These are phyloP conservation scores for Bufo gargarizans DNA, from an alignment of 2,113 vertebrate genomes.

Conservation along the genomic window DNA sequence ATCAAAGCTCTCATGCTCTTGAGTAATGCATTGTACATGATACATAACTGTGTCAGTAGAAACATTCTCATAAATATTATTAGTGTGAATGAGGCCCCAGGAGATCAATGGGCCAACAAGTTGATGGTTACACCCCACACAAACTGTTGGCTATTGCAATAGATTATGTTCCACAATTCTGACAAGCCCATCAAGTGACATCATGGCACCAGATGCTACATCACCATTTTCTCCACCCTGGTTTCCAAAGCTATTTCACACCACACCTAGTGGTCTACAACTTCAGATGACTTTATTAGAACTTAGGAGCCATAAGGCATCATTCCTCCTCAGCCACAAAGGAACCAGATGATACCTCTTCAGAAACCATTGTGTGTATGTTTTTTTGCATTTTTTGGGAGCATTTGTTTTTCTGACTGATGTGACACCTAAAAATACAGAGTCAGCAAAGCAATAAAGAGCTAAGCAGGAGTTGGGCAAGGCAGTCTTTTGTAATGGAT, in stretches of 20 bases:
- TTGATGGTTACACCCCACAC: background rate
- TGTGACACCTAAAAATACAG: constrained; percentile 50
- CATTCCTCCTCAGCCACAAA: constrained; percentile 20
- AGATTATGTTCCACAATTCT: background rate
- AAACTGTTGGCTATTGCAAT: background rate
- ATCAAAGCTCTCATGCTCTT: constrained; percentile 15
- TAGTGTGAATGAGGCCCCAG: background rate
- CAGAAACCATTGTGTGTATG: constrained; percentile 28
- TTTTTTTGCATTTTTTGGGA: constrained; percentile 28
- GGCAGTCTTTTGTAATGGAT: constrained; percentile 58
- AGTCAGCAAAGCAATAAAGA: constrained; percentile 44
- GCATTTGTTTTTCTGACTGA: constrained; percentile 44
- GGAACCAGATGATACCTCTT: constrained; percentile 31
- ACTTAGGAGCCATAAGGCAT: background rate
- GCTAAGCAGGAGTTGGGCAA: constrained; percentile 32
- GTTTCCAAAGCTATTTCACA: background rate
- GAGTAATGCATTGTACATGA: constrained; percentile 3
- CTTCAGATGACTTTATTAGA: background rate
- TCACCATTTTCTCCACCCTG: background rate
- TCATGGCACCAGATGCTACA: background rate
- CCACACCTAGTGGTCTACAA: background rate
- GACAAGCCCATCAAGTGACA: background rate
- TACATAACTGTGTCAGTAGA: background rate
- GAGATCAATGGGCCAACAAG: background rate
- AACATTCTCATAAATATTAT: background rate